Evolutionary conservation across 1,140 invertebrate genomes (phyloP), one percentile per base, ranked within the genome.

Genomic region (Akabosia matsudoensis): DNA sequence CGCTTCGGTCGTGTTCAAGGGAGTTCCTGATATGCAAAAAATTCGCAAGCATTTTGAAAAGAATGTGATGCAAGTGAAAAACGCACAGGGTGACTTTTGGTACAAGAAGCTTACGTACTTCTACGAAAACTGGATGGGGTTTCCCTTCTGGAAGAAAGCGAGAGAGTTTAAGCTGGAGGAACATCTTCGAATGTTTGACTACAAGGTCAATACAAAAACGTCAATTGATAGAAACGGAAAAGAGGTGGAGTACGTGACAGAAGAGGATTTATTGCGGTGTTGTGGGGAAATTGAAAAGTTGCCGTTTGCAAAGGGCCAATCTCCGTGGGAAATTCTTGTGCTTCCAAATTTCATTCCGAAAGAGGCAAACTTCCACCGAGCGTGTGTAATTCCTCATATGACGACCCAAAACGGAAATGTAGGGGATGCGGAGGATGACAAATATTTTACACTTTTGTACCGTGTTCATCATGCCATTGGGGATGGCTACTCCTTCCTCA

Each of bases 291-390:
- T 76, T 54, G 33, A 33, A 3, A 72, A 45, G 7, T 73, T 73
- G 56, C 52, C 75, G 18, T 79, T 79, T 33, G 24, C 51, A 30
- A 28, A 28, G 30, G 71, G 71, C 24, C 70, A 28, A 4, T 72
- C 78, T 13, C 78, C 78, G 0, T 79, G 78, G 78, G 78, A 79
- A 77, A 33, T 79, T 34, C 67, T 79, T 0, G 28, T 79, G 26
- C 31, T 79, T 7, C 52, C 37, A 22, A 77, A 79, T 33, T 79
- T 45, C 34, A 54, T 73, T 0, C 52, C 71, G 14, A 16, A 34
- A 1, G 31, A 26, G 18, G 67, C 33, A 18, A 33, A 76, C 14
- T 31, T 76, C 0, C 75, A 76, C 30, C 33, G 7, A 2, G 45
- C 51, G 13, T 73, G 28, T 28, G 22, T 73, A 56, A n/a, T 67